These are phyloP conservation scores for Chionodraco myersi DNA, from an alignment of 2,113 vertebrate genomes.

Conservation along the genomic window DNA sequence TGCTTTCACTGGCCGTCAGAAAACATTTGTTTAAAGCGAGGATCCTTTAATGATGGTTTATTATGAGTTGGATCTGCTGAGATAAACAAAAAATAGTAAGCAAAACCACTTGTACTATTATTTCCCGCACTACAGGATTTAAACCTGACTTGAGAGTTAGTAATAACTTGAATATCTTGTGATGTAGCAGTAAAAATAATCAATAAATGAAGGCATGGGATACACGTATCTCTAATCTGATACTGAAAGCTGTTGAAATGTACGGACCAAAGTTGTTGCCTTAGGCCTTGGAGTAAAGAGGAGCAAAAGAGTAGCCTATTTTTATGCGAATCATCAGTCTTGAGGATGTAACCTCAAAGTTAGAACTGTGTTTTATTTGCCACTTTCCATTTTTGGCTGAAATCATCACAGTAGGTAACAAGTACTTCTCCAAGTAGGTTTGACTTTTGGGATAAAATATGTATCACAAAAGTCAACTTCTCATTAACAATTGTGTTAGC, in stretches of 20 bases:
- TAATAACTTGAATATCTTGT: not conserved
- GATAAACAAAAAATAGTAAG: constrained; percentile 22
- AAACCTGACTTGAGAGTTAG: not conserved
- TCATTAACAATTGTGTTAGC: not conserved
- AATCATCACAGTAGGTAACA: not conserved
- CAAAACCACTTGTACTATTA: not conserved
- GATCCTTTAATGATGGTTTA: constrained; percentile 32
- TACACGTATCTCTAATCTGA: constrained; percentile 7
- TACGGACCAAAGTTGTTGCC: constrained; percentile 35
- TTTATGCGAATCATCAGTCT: constrained; percentile 15
- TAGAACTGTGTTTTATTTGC: not conserved
- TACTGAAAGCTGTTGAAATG: constrained; percentile 22
- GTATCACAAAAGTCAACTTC: not conserved
- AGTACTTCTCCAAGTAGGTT: not conserved
- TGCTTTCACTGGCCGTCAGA: constrained; percentile 28
- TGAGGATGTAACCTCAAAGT: not conserved
- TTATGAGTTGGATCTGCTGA: constrained; percentile 26
- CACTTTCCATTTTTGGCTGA: not conserved
- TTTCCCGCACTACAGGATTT: not conserved
- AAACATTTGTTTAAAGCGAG: constrained; percentile 54
- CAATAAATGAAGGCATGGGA: constrained; percentile 16
- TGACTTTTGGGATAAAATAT: not conserved
- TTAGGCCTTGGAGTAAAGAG: constrained; percentile 48
- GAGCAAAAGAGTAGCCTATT: constrained; percentile 50
- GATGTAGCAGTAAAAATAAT: constrained; percentile 8